Conservation (phyloP, 2,888 invertebrate species). For the Pseudeuparius sepicola region DNA sequence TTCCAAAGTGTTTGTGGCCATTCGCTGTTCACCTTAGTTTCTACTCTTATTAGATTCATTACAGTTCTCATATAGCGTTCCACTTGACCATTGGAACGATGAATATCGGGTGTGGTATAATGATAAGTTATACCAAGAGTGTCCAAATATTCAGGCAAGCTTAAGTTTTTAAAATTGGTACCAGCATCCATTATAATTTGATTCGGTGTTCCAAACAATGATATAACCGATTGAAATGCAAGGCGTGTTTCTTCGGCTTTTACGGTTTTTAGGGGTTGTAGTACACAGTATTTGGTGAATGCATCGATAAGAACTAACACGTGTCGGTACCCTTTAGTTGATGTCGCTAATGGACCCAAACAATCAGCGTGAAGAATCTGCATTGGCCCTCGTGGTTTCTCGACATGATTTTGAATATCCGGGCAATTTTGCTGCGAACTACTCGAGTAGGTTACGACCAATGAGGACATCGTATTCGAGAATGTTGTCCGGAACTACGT, state of each 20-base stretch:
- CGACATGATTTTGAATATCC: conserved; percentile 7
- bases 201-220: conserved; percentile 20
- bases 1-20: too few species aligned
- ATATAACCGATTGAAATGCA: conserved; percentile 15
- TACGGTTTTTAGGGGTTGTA: conserved; percentile 18
- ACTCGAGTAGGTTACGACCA: too few species aligned
- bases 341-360: too few species aligned
- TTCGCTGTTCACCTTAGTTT: too few species aligned
- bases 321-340: too few species aligned
- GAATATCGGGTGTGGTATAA: conserved; percentile 16
- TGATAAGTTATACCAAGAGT: conserved; percentile 12
- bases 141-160: conserved; percentile 17
- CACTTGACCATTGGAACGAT: too few species aligned
- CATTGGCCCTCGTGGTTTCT: too few species aligned
- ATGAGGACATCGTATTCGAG: conserved; percentile 8
- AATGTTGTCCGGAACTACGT: conserved; percentile 10
- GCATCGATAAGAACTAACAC: conserved; percentile 20
- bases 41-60: too few species aligned
- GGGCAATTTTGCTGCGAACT: conserved; percentile 8
- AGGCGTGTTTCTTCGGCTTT: conserved; percentile 17
- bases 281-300: conserved; percentile 20
- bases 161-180: conserved; percentile 19
- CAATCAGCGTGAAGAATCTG: too few species aligned
- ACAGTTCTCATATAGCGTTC: too few species aligned
- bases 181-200: conserved; percentile 19